These are phyloP conservation scores for Drosophila gaucha DNA, from an alignment of 2,888 invertebrate species.

Conservation along the genomic window DNA sequence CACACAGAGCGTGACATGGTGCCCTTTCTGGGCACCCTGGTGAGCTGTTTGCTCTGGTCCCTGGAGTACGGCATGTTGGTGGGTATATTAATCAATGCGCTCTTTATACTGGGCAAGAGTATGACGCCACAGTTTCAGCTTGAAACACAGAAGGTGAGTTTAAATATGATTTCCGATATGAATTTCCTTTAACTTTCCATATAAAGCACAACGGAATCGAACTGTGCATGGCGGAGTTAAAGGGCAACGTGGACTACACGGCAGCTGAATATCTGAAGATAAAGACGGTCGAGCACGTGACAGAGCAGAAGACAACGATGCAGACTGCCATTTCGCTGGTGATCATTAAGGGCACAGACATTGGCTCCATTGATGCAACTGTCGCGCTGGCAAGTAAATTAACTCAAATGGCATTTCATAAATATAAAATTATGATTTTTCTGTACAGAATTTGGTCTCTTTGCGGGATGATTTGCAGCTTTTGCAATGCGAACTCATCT, in stretches of 20 bases:
- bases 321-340: conserved; percentile 86
- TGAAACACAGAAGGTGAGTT: conserved; percentile 72
- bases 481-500: conserved; percentile 85
- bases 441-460: conserved; percentile 86
- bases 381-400: conserved; percentile 86
- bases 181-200: conserved; percentile 2
- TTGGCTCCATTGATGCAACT: conserved; percentile 87
- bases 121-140: conserved; percentile 91
- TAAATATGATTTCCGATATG: neutral
- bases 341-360: conserved; percentile 90
- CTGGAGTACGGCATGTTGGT: conserved; percentile 94
- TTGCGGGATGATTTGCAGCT: conserved; percentile 86
- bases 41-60: conserved; percentile 91
- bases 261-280: conserved; percentile 90
- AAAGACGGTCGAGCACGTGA: conserved; percentile 90
- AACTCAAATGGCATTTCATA: neutral
- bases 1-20: conserved; percentile 92
- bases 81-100: conserved; percentile 91
- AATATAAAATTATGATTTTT: neutral
- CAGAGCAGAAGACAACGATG: conserved; percentile 83
- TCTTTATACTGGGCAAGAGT: conserved; percentile 93
- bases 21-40: conserved; percentile 92
- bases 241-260: conserved; percentile 91
- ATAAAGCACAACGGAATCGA: conserved; percentile 80
- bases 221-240: conserved; percentile 88